A percentile compares a stretch with the other conserved stretches of the same genome.
phyloP scores from a whole-genome alignment of 1,140 invertebrate species.

The Solenopsis invicta region DNA sequence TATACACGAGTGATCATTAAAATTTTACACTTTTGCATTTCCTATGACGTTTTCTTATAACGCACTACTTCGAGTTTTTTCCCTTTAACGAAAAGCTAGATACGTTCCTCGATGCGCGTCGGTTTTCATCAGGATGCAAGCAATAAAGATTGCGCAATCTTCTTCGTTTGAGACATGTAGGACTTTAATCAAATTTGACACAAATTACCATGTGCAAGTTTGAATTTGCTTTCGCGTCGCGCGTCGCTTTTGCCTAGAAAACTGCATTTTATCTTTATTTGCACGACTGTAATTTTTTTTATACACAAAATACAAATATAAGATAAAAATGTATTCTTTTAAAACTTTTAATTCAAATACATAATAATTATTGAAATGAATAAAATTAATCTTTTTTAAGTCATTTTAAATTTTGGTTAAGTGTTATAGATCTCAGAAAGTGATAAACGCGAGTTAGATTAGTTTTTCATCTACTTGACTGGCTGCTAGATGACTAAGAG shows the following conservation, averaged over 20 bases:
- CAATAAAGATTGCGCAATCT: constrained; percentile 11
- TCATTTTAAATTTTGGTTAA: neutral
- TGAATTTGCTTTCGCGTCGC: neutral
- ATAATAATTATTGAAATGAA: neutral
- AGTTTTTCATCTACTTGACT: no score
- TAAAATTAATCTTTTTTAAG: constrained; percentile 13
- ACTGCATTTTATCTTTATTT: neutral
- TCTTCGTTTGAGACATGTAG: neutral
- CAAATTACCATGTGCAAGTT: neutral
- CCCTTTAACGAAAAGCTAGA: neutral
- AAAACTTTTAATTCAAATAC: neutral
- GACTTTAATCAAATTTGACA: constrained; percentile 15
- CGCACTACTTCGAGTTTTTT: neutral
- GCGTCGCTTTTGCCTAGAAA: neutral
- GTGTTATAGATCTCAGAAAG: neutral
- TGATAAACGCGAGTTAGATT: neutral
- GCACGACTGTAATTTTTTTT: neutral
- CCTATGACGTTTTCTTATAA: neutral
- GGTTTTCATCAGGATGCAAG: neutral
- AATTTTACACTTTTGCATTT: constrained; percentile 15
- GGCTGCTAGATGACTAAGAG: neutral
- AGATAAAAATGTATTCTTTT: neutral
- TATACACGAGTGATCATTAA: constrained; percentile 1
- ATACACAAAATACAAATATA: neutral
- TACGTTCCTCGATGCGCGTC: neutral